Percentiles rank a stretch among this genome's conserved stretches.
Evolutionary conservation across 2,113 vertebrate species (phyloP).

Genomic region (Mesitornis unicolor): DNA sequence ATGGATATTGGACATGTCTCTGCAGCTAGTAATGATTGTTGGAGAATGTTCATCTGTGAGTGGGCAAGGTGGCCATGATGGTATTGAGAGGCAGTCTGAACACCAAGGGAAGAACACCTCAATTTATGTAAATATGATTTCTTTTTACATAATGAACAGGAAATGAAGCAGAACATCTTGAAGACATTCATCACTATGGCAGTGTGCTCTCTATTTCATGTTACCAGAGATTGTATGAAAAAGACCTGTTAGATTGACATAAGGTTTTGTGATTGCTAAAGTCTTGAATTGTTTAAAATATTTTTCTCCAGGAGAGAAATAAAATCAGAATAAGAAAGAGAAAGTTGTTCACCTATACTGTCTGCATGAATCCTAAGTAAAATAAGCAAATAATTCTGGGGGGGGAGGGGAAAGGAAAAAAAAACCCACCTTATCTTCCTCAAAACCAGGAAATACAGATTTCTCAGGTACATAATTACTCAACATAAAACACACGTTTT

Average conservation of each 20-base stretch:
- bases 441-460: neutral
- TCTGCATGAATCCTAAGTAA: neutral
- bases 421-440: neutral
- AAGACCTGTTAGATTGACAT: neutral
- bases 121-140: neutral
- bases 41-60: neutral
- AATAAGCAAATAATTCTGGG: neutral
- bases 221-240: neutral
- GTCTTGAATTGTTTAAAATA: neutral
- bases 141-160: neutral
- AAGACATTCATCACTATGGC: slow-evolving; percentile 1
- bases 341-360: neutral
- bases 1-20: neutral
- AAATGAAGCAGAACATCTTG: neutral
- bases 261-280: neutral
- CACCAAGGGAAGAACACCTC: neutral
- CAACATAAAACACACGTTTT: neutral
- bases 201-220: neutral
- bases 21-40: neutral
- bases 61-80: neutral
- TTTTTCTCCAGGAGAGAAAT: neutral
- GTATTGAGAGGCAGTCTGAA: neutral
- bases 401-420: neutral
- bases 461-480: neutral
- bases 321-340: neutral